Percentiles rank a stretch among this genome's conserved stretches.
Evolutionary conservation across 2,888 invertebrate genomes (phyloP).

Genomic region (Diachrysia chrysitis): DNA sequence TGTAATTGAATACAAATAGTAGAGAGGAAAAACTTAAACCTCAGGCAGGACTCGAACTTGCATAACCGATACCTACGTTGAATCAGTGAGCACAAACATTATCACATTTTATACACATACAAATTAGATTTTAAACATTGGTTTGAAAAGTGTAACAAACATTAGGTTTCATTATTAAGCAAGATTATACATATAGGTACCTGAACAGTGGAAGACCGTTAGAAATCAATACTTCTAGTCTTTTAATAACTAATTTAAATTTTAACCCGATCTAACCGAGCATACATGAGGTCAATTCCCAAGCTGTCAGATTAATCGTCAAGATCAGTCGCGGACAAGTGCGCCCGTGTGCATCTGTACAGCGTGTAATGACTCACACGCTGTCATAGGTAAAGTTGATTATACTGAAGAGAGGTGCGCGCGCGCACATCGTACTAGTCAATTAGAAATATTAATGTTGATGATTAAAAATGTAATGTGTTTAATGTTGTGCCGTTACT

Average conservation of each 20-base stretch:
- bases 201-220: background rate
- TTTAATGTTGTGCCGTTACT: background rate
- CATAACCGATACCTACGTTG: no score
- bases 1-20: no score
- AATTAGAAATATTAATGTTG: conserved; percentile 40
- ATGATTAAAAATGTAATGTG: conserved; percentile 28
- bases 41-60: no score
- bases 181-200: no score
- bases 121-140: no score
- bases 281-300: background rate
- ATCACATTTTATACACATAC: no score
- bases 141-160: background rate
- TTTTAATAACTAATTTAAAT: background rate
- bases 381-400: conserved; percentile 27
- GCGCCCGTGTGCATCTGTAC: conserved; percentile 9
- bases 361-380: conserved; percentile 39
- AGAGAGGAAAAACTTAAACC: no score
- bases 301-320: conserved; percentile 15
- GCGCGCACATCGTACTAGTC: conserved; percentile 19
- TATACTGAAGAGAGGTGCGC: conserved; percentile 15
- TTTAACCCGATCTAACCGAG: background rate
- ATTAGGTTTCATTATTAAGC: background rate
- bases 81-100: no score
- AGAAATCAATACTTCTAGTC: background rate
- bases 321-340: conserved; percentile 19